Conservation (phyloP, 2,888 invertebrate genomes). For the Trichogramma evanescens region DNA sequence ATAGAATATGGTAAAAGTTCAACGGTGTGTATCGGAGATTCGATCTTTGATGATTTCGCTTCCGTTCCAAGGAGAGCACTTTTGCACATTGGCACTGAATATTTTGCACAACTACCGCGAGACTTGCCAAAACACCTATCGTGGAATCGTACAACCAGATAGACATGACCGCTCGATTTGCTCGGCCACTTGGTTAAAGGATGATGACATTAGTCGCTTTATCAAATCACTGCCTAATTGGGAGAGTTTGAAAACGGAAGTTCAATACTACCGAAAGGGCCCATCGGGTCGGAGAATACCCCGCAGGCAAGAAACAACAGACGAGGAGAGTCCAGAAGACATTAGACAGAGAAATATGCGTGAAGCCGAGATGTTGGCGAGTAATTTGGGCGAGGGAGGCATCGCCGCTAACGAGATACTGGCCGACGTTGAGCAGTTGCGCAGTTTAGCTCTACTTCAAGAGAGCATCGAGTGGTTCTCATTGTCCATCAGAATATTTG, state of each 20-base stretch:
- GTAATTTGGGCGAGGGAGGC: slow-evolving; percentile 82
- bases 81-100: slow-evolving; percentile 65
- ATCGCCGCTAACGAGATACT: slow-evolving; percentile 80
- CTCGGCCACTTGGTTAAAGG: slow-evolving; percentile 84
- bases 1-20: slow-evolving; percentile 68
- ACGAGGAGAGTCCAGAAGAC: slow-evolving; percentile 73
- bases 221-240: slow-evolving; percentile 80
- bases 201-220: slow-evolving; percentile 90
- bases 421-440: slow-evolving; percentile 73
- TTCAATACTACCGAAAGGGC: slow-evolving; percentile 41
- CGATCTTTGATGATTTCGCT: slow-evolving; percentile 62
- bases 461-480: slow-evolving; percentile 72
- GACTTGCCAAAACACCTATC: slow-evolving; percentile 67
- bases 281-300: slow-evolving; percentile 34
- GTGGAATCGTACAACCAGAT: slow-evolving; percentile 70
- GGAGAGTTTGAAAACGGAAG: slow-evolving; percentile 57
- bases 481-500: slow-evolving; percentile 31
- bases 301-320: slow-evolving; percentile 53
- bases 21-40: slow-evolving; percentile 61
- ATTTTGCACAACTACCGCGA: slow-evolving; percentile 68
- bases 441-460: slow-evolving; percentile 80
- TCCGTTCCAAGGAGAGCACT: slow-evolving; percentile 68
- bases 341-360: slow-evolving; percentile 71
- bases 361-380: slow-evolving; percentile 88
- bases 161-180: slow-evolving; percentile 72